Evolutionary conservation across 2,113 vertebrate genomes (phyloP), one percentile per base, ranked within the genome.

Genomic region (Rynchops niger): DNA sequence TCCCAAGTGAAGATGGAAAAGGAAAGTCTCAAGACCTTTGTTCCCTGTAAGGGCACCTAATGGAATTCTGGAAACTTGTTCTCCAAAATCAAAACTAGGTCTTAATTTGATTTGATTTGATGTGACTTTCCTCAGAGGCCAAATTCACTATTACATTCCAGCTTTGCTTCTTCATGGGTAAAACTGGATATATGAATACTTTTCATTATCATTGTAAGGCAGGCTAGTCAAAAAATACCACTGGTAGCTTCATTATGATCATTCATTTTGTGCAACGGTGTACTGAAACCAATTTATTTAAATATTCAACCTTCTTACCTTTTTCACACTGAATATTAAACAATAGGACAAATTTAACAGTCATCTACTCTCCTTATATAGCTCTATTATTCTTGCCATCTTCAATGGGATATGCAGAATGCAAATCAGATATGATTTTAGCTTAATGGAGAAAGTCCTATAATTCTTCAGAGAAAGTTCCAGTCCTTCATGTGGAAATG

Each of bases 291-390:
- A 79, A 76, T 88, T 81, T 61, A 73, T 87, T 73, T 81, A 70
- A 95, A 69, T 83, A 67, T 80, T 88, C 50, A 74, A 59, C 19
- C 23, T 71, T 86, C 67, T 80, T 92, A 81, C 32, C 22, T 83
- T 92, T 97, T 92, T 53, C 42, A 81, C 77, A 66, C 26, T 59
- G 74, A 80, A 50, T 96, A 93, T 86, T 88, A 93, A 96, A 78
- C 32, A 63, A 67, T 42, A 42, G 26, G 79, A 88, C 36, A 88
- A 88, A 88, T 92, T 73, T 86, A 92, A 53, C 58, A 86, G 32
- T 85, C 27, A 88, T 80, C 56, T 62, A 20, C 45, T 91, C 38
- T 74, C 93, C 74, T 27, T 45, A 29, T 62, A 45, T 18, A 76
- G 30, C 36, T 88, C 52, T 91, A 80, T 90, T 94, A 91, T 79